Evolutionary conservation across 2,797 vertebrate genomes (phyloP).

Genomic region (Fratercula arctica): DNA sequence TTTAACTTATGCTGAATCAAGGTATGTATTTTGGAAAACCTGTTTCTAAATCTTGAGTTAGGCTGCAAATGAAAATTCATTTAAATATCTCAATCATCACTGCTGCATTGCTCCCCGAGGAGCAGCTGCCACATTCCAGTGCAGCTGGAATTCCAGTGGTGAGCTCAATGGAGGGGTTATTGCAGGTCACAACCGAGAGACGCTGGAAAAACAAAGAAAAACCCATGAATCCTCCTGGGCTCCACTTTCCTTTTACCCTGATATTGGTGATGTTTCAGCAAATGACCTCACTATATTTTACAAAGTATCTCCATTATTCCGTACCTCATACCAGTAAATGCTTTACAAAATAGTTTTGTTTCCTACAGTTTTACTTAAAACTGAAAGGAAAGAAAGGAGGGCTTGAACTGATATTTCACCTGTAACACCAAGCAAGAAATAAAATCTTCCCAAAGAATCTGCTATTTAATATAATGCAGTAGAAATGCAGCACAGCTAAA

Average conservation of each 20-base stretch:
- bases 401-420: background rate
- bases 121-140: conserved; percentile 32
- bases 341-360: background rate
- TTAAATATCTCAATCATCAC: background rate
- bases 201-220: conserved; percentile 42
- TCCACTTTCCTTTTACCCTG: background rate
- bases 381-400: background rate
- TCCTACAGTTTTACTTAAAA: background rate
- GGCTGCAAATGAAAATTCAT: conserved; percentile 5
- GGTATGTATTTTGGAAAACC: background rate
- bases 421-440: background rate
- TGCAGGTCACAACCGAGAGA: conserved; percentile 36
- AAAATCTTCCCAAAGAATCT: background rate
- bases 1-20: background rate
- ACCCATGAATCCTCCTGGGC: background rate
- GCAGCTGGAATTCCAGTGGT: conserved; percentile 42
- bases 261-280: background rate
- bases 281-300: background rate
- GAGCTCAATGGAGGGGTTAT: background rate
- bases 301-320: background rate
- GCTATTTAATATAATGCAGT: background rate
- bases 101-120: conserved; percentile 11
- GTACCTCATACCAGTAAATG: background rate
- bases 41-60: background rate
- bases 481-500: background rate